A percentile compares a stretch with the other conserved stretches of the same genome.
These are phyloP conservation scores for Caenorhabditis sulstoni DNA, from an alignment of 2,888 invertebrate genomes.

Conservation along the genomic window DNA sequence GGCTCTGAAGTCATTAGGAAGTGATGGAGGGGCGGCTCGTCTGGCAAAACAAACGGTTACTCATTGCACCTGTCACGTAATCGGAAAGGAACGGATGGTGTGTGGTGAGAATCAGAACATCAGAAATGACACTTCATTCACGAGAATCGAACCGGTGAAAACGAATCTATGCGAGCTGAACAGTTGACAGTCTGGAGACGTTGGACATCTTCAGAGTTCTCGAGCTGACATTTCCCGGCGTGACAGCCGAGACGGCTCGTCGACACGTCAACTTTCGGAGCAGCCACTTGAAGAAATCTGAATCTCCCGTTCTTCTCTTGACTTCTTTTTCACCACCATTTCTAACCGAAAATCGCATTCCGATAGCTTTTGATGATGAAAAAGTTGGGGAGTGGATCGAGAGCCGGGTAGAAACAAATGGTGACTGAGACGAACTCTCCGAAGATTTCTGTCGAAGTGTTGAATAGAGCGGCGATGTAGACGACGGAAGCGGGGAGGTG, in stretches of 20 bases:
- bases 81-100: too few species aligned
- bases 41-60: too few species aligned
- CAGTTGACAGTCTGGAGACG: neutral
- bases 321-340: neutral
- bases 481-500: slow-evolving; percentile 27
- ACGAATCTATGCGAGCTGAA: neutral
- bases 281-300: neutral
- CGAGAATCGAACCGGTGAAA: neutral
- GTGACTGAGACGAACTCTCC: neutral
- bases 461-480: slow-evolving; percentile 13
- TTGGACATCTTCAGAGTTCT: neutral
- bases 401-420: slow-evolving; percentile 22
- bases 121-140: neutral
- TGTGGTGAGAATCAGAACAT: too few species aligned
- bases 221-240: neutral
- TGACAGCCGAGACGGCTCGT: neutral
- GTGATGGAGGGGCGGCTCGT: too few species aligned
- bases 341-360: slow-evolving; percentile 1
- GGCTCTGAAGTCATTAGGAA: too few species aligned
- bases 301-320: neutral
- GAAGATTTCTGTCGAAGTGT: slow-evolving; percentile 4
- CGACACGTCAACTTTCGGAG: neutral
- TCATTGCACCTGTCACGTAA: too few species aligned
- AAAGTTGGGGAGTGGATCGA: slow-evolving; percentile 34
- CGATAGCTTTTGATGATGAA: slow-evolving; percentile 35